Evolutionary conservation across 2,113 vertebrate genomes (phyloP), one percentile per base, ranked within the genome.

Genomic region (Egretta garzetta): DNA sequence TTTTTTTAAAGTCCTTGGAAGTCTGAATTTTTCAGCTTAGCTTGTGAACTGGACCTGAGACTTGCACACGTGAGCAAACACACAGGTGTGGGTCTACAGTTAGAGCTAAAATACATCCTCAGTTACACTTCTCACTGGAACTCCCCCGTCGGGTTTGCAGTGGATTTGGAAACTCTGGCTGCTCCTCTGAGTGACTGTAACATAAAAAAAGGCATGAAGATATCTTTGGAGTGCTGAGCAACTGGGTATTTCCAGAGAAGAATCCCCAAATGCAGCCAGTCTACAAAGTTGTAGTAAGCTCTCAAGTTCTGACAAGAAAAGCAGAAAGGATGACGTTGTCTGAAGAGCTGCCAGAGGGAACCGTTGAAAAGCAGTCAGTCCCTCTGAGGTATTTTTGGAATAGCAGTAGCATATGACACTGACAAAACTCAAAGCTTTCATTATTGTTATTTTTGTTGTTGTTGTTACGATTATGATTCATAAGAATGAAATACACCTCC

Each of bases 231-330:
- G 70, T 58, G 18, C 53, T 76, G 50, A 82, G 28, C 24, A 72
- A 43, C 14, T 49, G 86, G 80, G 83, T 81, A 93, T 94, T 96
- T 94, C 93, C 93, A 76, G 45, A 90, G 45, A 35, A 96, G 86
- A 96, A 96, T 55, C 7, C 41, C 74, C 84, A 75, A 70, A 91
- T 17, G 5, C 58, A 82, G 18, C 3, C 49, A 91, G 30, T 5
- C 39, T 85, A 52, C 24, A 60, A 72, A 79, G 37, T 55, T 91
- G 49, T n/a, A 52, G 49, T 53, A 70, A 92, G 72, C 9, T 89
- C 64, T 72, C 83, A 58, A 62, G 39, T 80, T 89, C 73, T 73
- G 33, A 89, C 76, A 87, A 73, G 86, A 82, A 92, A 89, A 93
- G 76, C 53, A 92, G 76, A 90, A 85, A n/a, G 30, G 45, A 21